A percentile compares a stretch with the other conserved stretches of the same genome.
Conservation (phyloP, 2,113 vertebrate species). For the Anoplopoma fimbria region DNA sequence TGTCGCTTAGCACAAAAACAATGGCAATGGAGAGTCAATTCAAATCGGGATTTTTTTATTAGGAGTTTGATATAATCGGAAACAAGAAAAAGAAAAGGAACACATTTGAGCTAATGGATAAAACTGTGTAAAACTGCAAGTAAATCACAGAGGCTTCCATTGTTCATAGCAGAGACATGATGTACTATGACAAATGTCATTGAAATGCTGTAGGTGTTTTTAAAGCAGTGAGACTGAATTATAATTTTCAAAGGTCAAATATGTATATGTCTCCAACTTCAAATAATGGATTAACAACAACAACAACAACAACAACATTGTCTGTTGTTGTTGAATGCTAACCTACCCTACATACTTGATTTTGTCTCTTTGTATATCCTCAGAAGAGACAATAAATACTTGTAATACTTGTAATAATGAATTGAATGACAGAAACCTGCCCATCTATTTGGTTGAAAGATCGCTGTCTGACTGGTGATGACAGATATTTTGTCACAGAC, state of each 20-base stretch:
- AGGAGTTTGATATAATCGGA: too few species aligned
- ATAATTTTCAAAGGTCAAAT: neutral
- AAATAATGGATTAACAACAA: neutral
- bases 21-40: too few species aligned
- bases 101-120: neutral
- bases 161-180: neutral
- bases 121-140: constrained; percentile 4
- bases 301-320: too few species aligned
- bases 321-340: too few species aligned
- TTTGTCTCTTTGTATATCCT: too few species aligned
- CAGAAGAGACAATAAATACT: neutral
- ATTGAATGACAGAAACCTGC: neutral
- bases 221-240: neutral
- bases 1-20: too few species aligned
- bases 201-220: neutral
- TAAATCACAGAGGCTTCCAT: neutral
- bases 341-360: neutral
- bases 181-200: neutral
- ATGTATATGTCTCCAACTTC: neutral
- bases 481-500: constrained; percentile 11
- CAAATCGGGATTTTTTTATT: neutral
- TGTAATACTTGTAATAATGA: neutral
- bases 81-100: constrained; percentile 11
- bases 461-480: neutral
- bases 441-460: neutral